Percentiles rank a stretch among this genome's conserved stretches.
Evolutionary conservation across 1,140 invertebrate genomes (phyloP).

Genomic region (Drosophila nigrodunni): DNA sequence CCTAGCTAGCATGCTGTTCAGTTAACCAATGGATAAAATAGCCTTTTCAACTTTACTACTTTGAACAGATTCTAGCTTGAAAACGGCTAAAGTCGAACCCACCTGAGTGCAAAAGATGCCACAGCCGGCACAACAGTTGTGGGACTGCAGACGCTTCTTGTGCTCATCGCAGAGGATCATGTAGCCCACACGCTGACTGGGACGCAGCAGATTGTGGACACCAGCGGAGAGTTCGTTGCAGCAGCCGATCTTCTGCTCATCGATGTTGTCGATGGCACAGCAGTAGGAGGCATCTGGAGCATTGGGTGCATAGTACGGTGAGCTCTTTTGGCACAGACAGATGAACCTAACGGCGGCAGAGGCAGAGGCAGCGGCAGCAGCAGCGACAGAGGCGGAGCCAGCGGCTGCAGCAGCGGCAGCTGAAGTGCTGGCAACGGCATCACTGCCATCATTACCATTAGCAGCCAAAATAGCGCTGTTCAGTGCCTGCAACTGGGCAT

Average conservation of each 20-base stretch:
- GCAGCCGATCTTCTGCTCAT: slow-evolving; percentile 92
- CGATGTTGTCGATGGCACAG: slow-evolving; percentile 91
- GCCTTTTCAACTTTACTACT: too few species aligned
- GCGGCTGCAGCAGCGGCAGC: slow-evolving; percentile 25
- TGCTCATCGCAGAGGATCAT: slow-evolving; percentile 94
- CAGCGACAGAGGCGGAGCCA: slow-evolving; percentile 1
- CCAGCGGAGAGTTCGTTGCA: slow-evolving; percentile 87
- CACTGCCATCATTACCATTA: slow-evolving; percentile 24
- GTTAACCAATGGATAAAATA: too few species aligned
- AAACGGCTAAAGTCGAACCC: slow-evolving; percentile 22
- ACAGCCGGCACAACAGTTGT: slow-evolving; percentile 96
- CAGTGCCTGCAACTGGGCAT: slow-evolving; percentile 9
- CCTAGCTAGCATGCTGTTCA: too few species aligned
- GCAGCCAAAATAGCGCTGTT: slow-evolving; percentile 32
- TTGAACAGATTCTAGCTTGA: too few species aligned
- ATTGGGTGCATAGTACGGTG: slow-evolving; percentile 80
- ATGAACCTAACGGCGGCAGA: slow-evolving; percentile 56
- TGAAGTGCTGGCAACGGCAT: slow-evolving; percentile 57
- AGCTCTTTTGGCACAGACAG: slow-evolving; percentile 78
- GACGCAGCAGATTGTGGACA: slow-evolving; percentile 88
- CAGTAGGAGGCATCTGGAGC: slow-evolving; percentile 84
- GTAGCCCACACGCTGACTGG: slow-evolving; percentile 92
- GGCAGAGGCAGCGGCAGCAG: background rate
- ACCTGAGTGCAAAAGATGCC: slow-evolving; percentile 96
- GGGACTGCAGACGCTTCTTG: slow-evolving; percentile 89